A percentile compares a stretch with the other conserved stretches of the same genome.
These are phyloP conservation scores for Probosciger aterrimus DNA, from an alignment of 2,113 vertebrate species.

Conservation along the genomic window DNA sequence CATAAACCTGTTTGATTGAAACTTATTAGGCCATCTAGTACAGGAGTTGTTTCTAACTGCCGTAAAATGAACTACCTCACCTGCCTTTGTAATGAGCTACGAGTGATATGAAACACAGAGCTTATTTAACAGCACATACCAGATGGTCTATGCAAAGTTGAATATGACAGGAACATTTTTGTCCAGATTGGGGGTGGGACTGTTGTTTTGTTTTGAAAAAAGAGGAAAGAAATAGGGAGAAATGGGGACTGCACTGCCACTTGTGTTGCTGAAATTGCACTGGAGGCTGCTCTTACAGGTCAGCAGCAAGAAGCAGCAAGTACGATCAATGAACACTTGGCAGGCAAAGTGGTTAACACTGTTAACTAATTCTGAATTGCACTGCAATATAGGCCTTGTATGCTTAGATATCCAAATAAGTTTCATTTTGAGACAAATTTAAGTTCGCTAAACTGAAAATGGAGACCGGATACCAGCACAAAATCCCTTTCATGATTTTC, in stretches of 20 bases:
- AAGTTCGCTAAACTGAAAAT: not conserved
- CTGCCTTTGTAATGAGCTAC: not conserved
- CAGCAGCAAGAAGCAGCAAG: not conserved
- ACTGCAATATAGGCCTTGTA: not conserved
- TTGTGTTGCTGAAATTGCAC: not conserved
- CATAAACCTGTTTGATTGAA: not conserved
- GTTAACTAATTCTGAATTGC: not conserved
- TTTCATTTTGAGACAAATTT: not conserved
- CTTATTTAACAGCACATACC: not conserved
- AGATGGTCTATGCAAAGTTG: not conserved
- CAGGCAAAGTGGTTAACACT: not conserved
- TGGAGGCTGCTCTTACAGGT: not conserved
- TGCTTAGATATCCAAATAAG: not conserved
- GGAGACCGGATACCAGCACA: not conserved
- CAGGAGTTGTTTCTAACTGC: not conserved
- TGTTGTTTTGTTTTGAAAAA: not conserved
- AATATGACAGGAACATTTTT: not conserved
- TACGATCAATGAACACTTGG: not conserved
- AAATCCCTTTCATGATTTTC: not conserved
- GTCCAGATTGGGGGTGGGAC: not conserved
- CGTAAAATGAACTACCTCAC: not conserved
- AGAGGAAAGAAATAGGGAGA: not conserved
- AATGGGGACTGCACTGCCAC: not conserved
- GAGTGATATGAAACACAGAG: not conserved
- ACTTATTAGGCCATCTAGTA: not conserved